A percentile compares a stretch with the other conserved stretches of the same genome.
Conservation (phyloP, 2,113 vertebrate species). For the Pterocles burchelli region DNA sequence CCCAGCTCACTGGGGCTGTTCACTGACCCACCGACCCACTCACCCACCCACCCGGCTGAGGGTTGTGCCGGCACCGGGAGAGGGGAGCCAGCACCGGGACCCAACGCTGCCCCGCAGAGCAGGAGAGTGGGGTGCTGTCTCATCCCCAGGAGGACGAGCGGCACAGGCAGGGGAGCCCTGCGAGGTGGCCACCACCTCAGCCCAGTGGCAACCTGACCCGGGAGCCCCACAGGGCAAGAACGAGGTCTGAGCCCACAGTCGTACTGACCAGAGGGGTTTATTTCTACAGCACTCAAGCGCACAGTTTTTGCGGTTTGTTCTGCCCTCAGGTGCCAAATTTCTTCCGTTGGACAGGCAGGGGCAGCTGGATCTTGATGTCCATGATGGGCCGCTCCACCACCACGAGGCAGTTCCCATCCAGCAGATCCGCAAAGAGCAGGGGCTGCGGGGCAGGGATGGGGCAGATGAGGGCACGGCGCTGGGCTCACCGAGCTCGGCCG, state of each 20-base stretch:
- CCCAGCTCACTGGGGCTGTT: not conserved
- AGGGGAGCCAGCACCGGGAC: not conserved
- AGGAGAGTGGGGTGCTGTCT: no score
- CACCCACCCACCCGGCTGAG: rapidly evolving
- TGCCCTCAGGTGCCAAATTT: conserved; percentile 90
- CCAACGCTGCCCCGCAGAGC: rapidly evolving
- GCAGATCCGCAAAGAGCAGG: conserved; percentile 80
- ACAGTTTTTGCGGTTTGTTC: not conserved
- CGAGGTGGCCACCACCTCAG: rapidly evolving
- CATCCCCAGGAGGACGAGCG: no score
- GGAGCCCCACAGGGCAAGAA: not conserved
- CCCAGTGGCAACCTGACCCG: not conserved
- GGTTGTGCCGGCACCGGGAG: not conserved
- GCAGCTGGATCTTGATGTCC: conserved; percentile 87
- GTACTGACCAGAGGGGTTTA: conserved; percentile 61
- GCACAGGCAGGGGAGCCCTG: no score
- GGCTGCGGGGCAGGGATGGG: conserved; percentile 68
- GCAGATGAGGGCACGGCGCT: not conserved
- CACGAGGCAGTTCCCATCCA: conserved; percentile 88
- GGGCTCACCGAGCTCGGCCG: rapidly evolving
- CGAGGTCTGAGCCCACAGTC: not conserved
- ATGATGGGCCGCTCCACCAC: conserved; percentile 89
- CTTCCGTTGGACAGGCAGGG: conserved; percentile 89
- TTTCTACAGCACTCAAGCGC: conserved; percentile 9
- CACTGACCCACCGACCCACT: not conserved